phyloP scores from a whole-genome alignment of 2,113 vertebrate genomes.

The Quiscalus mexicanus region DNA sequence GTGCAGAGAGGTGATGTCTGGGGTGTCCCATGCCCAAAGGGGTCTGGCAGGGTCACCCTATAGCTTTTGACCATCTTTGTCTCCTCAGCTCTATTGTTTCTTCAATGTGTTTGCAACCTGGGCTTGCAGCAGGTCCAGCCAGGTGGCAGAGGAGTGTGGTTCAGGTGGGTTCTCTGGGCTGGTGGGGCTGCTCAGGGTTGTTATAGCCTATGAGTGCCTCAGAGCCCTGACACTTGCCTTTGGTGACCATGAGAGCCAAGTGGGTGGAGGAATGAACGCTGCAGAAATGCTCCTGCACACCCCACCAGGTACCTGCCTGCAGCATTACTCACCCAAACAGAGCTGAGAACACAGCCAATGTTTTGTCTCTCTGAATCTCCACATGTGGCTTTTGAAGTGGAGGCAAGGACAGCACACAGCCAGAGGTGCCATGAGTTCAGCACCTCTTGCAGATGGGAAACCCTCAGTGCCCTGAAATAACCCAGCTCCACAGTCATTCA shows the following conservation, averaged over 20 bases:
- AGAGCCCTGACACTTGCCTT: background rate
- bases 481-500: background rate
- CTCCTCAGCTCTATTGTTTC: background rate
- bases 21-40: background rate
- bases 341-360: accelerated
- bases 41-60: background rate
- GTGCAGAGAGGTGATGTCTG: background rate
- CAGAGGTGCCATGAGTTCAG: background rate
- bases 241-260: background rate
- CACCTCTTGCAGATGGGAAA: background rate
- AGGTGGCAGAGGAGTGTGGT: background rate
- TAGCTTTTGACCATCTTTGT: background rate
- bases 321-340: background rate
- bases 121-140: background rate
- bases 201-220: accelerated
- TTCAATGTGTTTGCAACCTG: background rate
- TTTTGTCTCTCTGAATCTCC: background rate
- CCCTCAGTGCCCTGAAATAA: background rate
- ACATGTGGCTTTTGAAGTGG: background rate
- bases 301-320: background rate
- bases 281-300: background rate
- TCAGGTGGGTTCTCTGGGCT: background rate
- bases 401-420: background rate
- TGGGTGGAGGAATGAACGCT: background rate
- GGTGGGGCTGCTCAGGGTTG: background rate